Evolutionary conservation across 2,888 invertebrate genomes (phyloP), one percentile per base, ranked within the genome.

Genomic region (Bursaphelenchus okinawaensis): DNA sequence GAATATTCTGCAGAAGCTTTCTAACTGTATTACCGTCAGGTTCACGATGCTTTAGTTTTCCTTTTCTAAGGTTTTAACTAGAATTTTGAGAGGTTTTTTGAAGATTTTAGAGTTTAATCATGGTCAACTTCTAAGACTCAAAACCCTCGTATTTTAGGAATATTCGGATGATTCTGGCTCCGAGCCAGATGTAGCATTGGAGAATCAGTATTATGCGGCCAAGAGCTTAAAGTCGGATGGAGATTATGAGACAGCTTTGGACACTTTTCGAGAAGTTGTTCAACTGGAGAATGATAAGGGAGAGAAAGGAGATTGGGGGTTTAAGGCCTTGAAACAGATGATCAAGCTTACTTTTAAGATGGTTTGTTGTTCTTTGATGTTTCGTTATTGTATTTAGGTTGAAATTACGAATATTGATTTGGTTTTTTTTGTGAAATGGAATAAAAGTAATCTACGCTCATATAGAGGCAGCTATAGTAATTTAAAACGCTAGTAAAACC

Each of bases 301-400:
- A 62, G 98, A 98, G 87, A 98, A 98, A 84, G 96, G 96, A 62
- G 98, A 98, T 87, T 98, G 98, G 98, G 98, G 98, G 0, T 98
- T 98, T 84, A 99, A 96, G 84, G 96, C 98, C 0, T 87, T 99
- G 19, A 98, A 98, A 84, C 98, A 98, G 85, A 99, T 99, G 96
- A 95, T 98, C 57, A 98, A 98, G 86, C 96, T 99, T 68, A 94
- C 95, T 84, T 98, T 98, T 84, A 92, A 92, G 87, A 85, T 95
- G 88, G 93, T 92, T 84, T 22, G 29, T 63, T 61, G 9, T 50
- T 7, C 20, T 8, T n/a, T 9, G 12, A 12, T 8, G 20, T n/a
- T 22, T 8, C 54, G 8, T 19, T 8, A 22, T 19, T 54, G 12
- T 20, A 54, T 19, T n/a, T n/a, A 24, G 24, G 24, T 29, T 22